These are phyloP conservation scores for Piprites chloris DNA, from an alignment of 2,113 vertebrate genomes.

Conservation along the genomic window DNA sequence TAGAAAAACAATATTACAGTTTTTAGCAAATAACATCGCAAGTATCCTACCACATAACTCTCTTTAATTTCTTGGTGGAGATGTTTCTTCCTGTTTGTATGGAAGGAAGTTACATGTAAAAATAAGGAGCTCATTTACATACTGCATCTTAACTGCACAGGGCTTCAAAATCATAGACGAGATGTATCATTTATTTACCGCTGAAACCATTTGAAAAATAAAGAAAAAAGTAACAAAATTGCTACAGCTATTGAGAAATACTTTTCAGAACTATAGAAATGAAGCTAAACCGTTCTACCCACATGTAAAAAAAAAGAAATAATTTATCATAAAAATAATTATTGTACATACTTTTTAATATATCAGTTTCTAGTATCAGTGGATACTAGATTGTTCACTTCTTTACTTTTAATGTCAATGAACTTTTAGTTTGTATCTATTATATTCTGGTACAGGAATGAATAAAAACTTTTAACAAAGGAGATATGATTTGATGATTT, in stretches of 20 bases:
- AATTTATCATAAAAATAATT: background rate
- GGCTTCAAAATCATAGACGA: background rate
- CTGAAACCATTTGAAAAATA: background rate
- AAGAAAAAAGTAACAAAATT: background rate
- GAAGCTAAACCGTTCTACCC: background rate
- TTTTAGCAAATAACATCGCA: background rate
- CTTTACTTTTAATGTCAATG: background rate
- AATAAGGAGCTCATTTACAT: background rate
- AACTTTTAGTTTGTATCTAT: background rate
- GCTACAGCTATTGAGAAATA: background rate
- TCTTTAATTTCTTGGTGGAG: background rate
- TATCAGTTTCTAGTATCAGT: background rate
- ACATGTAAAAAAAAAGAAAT: background rate
- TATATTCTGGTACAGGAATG: background rate
- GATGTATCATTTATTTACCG: background rate
- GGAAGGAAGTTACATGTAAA: background rate
- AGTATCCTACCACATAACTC: background rate
- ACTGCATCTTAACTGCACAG: background rate
- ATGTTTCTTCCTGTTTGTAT: accelerated
- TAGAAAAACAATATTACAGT: background rate
- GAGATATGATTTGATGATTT: background rate
- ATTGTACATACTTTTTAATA: background rate
- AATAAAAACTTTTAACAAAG: background rate
- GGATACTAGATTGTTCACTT: background rate
- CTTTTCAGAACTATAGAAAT: background rate